phyloP scores from a whole-genome alignment of 1,140 invertebrate genomes.

The Drosophila ironensis region DNA sequence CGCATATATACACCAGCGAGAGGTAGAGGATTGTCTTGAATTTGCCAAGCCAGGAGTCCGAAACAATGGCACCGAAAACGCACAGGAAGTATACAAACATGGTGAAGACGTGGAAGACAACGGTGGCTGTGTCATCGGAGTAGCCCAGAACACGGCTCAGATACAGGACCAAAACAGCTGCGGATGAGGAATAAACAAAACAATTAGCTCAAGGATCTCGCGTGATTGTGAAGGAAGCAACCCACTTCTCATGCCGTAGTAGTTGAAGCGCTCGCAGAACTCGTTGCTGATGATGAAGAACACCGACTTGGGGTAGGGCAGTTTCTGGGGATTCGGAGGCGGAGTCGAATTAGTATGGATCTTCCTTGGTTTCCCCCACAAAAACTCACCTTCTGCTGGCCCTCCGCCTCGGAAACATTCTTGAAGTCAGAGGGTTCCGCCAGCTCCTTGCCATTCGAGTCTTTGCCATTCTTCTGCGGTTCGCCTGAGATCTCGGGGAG shows the following conservation, averaged over 20 bases:
- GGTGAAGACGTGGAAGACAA: slow-evolving; percentile 90
- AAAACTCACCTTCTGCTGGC: slow-evolving; percentile 64
- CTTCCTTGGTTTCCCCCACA: no score
- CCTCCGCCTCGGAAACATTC: slow-evolving; percentile 66
- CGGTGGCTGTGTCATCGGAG: slow-evolving; percentile 86
- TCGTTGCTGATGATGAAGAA: slow-evolving; percentile 97
- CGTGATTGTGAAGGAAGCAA: slow-evolving; percentile 20
- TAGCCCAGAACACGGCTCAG: slow-evolving; percentile 86
- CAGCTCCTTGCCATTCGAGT: slow-evolving; percentile 39
- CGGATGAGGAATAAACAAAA: slow-evolving; percentile 82
- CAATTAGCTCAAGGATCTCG: slow-evolving; percentile 28
- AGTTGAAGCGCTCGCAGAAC: slow-evolving; percentile 98
- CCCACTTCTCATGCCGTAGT: slow-evolving; percentile 97
- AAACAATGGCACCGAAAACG: slow-evolving; percentile 90
- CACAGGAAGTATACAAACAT: slow-evolving; percentile 92
- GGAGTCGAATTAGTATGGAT: background rate
- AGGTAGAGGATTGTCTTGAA: slow-evolving; percentile 94
- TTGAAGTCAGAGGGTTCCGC: slow-evolving; percentile 20
- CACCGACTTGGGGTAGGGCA: slow-evolving; percentile 93
- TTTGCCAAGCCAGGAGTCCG: slow-evolving; percentile 91
- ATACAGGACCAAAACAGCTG: slow-evolving; percentile 91
- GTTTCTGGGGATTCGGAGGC: slow-evolving; percentile 84
- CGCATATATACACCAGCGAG: slow-evolving; percentile 93
- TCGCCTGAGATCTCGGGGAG: slow-evolving; percentile 11
- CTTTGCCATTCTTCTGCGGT: slow-evolving; percentile 30